Conservation (phyloP, 2,113 vertebrate species). For the Eudyptes chrysolophus region DNA sequence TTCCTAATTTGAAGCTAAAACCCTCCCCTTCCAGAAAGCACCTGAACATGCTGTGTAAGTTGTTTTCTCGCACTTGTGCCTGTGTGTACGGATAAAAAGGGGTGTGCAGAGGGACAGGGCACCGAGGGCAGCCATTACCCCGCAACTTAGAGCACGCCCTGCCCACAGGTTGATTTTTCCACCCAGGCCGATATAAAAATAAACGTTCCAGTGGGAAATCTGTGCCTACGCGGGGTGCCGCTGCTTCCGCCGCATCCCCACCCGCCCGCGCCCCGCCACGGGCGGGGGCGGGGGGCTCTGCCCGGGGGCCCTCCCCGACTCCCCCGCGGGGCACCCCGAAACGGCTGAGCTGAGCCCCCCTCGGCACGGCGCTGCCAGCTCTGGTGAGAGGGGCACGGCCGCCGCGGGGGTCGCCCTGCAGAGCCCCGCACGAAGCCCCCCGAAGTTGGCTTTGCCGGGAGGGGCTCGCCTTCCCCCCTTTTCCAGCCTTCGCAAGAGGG, state of each 20-base stretch:
- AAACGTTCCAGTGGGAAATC: neutral
- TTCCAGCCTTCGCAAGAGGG: neutral
- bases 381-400: neutral
- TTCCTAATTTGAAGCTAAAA: constrained; percentile 4
- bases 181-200: neutral
- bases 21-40: neutral
- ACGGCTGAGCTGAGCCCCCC: neutral
- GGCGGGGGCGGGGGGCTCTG: neutral
- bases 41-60: neutral
- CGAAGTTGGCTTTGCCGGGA: neutral
- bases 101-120: neutral
- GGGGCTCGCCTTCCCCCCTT: neutral
- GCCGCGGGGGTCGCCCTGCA: neutral
- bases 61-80: neutral
- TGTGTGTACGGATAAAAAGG: neutral
- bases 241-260: neutral
- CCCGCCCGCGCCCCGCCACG: neutral
- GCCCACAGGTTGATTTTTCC: neutral
- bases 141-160: neutral
- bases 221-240: neutral
- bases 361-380: neutral
- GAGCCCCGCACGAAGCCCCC: neutral
- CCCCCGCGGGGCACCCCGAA: neutral
- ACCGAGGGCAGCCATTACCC: neutral
- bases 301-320: neutral